Conservation (phyloP, 2,113 vertebrate genomes). For the Ptilorrhoa leucosticta region DNA sequence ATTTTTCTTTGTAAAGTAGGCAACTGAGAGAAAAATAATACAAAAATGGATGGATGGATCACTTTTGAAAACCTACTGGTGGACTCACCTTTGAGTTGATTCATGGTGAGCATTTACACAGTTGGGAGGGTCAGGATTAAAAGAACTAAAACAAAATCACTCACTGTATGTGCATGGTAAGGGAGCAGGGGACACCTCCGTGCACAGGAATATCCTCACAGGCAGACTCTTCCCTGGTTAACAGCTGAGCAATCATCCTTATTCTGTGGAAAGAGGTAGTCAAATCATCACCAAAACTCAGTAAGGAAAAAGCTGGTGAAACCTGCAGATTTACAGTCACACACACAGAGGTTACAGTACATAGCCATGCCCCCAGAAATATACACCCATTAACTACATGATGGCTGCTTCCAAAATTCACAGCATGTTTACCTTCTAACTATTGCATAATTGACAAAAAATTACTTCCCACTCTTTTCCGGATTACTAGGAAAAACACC, state of each 20-base stretch:
- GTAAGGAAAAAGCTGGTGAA: not conserved
- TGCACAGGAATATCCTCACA: not conserved
- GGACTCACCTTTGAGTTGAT: not conserved
- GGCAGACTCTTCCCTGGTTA: not conserved
- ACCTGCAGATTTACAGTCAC: not conserved
- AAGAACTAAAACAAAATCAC: not conserved
- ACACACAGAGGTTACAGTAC: not conserved
- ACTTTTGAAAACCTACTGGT: not conserved
- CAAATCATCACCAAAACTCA: not conserved
- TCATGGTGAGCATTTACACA: not conserved
- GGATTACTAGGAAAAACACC: not conserved
- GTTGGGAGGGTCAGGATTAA: not conserved
- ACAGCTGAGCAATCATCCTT: not conserved
- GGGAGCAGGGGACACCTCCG: not conserved
- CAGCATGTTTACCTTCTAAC: not conserved
- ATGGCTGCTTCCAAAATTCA: not conserved
- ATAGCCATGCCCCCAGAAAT: not conserved
- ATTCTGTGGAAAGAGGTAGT: not conserved
- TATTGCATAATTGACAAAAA: not conserved
- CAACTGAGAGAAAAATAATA: not conserved
- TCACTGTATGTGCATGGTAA: not conserved
- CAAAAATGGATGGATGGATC: not conserved
- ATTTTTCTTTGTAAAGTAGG: not conserved
- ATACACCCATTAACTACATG: not conserved
- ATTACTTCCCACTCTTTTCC: not conserved